Evolutionary conservation across 2,888 invertebrate species (phyloP).

Genomic region (Homarus gammarus): DNA sequence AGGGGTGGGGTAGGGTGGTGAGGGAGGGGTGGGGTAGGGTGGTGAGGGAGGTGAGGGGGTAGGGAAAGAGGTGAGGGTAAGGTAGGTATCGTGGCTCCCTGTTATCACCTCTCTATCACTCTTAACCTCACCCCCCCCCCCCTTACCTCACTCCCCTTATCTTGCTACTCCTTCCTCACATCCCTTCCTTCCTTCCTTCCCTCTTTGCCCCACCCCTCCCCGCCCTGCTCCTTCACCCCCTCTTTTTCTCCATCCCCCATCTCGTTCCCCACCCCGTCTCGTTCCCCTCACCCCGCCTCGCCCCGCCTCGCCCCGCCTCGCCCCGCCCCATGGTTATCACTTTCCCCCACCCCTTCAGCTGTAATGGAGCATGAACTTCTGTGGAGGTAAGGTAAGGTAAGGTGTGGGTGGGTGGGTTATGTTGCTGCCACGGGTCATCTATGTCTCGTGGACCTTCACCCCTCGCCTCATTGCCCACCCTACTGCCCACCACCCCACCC

Average conservation of each 20-base stretch:
- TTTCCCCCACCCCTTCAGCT: neutral
- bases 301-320: neutral
- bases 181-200: neutral
- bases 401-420: neutral
- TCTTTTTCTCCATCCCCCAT: no score
- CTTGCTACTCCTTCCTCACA: no score
- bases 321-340: neutral
- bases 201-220: neutral
- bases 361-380: neutral
- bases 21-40: no score
- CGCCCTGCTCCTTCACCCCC: neutral
- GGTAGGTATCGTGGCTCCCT: no score
- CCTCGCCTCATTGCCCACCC: neutral
- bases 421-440: neutral
- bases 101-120: no score
- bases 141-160: neutral
- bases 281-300: neutral
- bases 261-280: neutral
- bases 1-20: no score
- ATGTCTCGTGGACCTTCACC: neutral
- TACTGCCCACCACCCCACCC: neutral
- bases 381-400: neutral
- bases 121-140: neutral
- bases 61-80: no score
- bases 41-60: no score